Base-by-base conservation (phyloP, 2,888 invertebrate species). In the Phania funesta region DNA sequence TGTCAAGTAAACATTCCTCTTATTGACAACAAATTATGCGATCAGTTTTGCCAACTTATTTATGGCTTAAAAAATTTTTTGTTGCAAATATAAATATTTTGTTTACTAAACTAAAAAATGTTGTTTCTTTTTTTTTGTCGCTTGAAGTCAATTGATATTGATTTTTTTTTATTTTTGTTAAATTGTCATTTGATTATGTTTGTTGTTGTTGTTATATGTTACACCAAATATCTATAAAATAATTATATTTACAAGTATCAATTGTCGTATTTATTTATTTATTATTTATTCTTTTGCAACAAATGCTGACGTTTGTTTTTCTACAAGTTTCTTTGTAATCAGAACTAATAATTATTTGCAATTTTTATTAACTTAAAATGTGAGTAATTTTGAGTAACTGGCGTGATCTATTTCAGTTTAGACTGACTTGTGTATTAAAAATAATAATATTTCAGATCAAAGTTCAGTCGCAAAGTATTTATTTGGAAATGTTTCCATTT, bases 101-200 rank as follows among this genome's bases (percentile, higher is more conserved):
- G 56, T 68, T 56, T 46, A 48, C 24, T 35, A n/a, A n/a, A 7
- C 4, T 35, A 6, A 8, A 3, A 18, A 48, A 24, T 71, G 50
- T 29, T n/a, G 38, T 58, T 16, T 73, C 9, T 41, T 6, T 26
- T 62, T 41, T 22, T 44, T 24, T 58, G 67, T 29, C 58, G 50
- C 20, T 48, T 67, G 11, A 29, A 50, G 35, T 74, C 65, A 65
- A 48, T 48, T 67, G 58, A 67, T 58, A 65, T 38, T 38, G 29
- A 60, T 13, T 50, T 29, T 29, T 65, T 75, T 32, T 56, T 75
- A n/a, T n/a, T n/a, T n/a, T n/a, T n/a, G n/a, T 67, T 22, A 75
- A 75, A n/a, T 58, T 48, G 18, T 24, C 44, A 22, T 44, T 32
- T 29, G 13, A 38, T n/a, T 48, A 18, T 24, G 3, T 2, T 32